phyloP scores from a whole-genome alignment of 35 echinoderm and acorn worm genomes.

The Lytechinus pictus region DNA sequence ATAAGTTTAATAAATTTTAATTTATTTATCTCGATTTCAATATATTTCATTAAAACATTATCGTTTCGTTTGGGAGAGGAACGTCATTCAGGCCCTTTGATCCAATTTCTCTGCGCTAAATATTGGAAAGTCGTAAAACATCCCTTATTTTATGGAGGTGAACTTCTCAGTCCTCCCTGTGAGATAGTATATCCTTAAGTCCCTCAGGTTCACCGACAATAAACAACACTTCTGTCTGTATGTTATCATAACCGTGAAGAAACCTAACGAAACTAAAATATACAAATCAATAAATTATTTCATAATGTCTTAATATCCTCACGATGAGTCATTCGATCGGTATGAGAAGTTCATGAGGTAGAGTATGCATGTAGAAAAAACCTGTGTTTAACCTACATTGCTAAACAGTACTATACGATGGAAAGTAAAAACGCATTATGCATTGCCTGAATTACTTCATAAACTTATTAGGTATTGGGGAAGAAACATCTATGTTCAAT shows the following conservation, averaged over 20 bases:
- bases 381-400: too few species aligned
- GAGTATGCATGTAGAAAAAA: neutral
- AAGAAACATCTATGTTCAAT: too few species aligned
- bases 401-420: too few species aligned
- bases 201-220: neutral
- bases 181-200: neutral
- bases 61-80: too few species aligned
- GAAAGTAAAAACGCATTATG: too few species aligned
- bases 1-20: too few species aligned
- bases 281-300: conserved; percentile 3
- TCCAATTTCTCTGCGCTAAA: neutral
- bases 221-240: neutral
- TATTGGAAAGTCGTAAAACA: neutral
- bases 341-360: neutral
- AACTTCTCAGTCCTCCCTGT: neutral
- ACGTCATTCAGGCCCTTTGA: too few species aligned
- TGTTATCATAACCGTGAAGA: neutral
- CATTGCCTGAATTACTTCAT: too few species aligned
- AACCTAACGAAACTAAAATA: conserved; percentile 3
- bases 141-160: neutral
- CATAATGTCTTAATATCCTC: neutral
- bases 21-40: too few species aligned
- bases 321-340: neutral
- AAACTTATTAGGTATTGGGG: too few species aligned
- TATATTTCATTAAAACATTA: too few species aligned